These are phyloP conservation scores for Ariopsis seemanni DNA, from an alignment of 2,113 vertebrate species.

Conservation along the genomic window DNA sequence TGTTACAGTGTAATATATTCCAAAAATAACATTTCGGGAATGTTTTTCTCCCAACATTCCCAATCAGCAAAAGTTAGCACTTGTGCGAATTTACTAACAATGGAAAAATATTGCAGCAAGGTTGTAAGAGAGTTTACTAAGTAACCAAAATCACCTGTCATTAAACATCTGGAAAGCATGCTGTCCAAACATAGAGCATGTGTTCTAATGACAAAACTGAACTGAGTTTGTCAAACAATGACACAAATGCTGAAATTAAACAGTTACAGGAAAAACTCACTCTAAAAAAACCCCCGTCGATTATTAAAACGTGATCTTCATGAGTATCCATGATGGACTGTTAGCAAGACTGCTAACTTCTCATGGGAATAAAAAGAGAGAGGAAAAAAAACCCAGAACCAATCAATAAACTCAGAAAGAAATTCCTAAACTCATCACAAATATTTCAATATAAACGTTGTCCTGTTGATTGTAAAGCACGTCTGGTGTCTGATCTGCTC, in stretches of 20 bases:
- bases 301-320: background rate
- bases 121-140: background rate
- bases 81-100: background rate
- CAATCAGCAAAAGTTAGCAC: background rate
- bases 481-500: background rate
- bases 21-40: background rate
- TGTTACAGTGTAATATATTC: background rate
- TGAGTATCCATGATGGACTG: background rate
- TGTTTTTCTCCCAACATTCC: background rate
- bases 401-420: background rate
- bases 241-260: background rate
- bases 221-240: background rate
- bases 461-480: no score
- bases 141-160: background rate
- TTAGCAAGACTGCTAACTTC: background rate
- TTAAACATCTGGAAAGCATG: background rate
- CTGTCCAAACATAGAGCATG: background rate
- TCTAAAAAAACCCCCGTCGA: background rate
- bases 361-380: no score
- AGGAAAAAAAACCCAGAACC: background rate
- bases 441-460: background rate
- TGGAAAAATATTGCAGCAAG: background rate
- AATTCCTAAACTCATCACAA: no score
- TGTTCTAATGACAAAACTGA: background rate
- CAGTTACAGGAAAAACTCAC: background rate